Conservation (phyloP, 2,113 vertebrate species). For the Thomomys bottae region DNA sequence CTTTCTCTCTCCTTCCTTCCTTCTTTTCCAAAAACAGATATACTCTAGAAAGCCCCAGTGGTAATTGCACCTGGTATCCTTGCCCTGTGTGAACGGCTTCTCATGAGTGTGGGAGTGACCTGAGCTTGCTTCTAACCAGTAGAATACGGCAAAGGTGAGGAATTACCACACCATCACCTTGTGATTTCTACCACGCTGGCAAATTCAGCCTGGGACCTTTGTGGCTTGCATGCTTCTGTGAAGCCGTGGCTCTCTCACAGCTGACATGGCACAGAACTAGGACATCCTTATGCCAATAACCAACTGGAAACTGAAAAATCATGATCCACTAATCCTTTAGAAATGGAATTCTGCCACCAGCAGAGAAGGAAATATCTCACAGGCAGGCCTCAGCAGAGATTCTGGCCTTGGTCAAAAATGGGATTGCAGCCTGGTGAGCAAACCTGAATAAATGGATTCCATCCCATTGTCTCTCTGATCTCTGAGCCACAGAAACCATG, state of each 20-base stretch:
- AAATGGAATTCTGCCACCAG: neutral
- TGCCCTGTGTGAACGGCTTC: neutral
- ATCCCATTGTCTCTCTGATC: neutral
- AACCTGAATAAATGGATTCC: neutral
- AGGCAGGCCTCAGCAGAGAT: neutral
- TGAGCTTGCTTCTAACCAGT: neutral
- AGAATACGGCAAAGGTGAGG: neutral
- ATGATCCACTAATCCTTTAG: neutral
- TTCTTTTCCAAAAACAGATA: neutral
- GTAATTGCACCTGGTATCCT: neutral
- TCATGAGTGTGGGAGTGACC: neutral
- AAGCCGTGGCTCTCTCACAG: neutral
- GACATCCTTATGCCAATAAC: neutral
- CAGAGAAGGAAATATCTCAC: neutral
- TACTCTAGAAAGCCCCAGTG: neutral
- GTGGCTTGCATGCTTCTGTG: neutral
- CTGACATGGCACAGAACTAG: neutral
- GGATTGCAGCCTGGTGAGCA: neutral
- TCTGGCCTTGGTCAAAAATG: neutral
- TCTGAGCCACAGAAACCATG: neutral
- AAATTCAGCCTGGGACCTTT: neutral
- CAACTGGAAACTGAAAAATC: neutral
- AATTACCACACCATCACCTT: neutral
- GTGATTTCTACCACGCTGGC: neutral
- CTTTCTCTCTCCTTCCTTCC: neutral